Percentiles rank a stretch among this genome's conserved stretches.
Evolutionary conservation across 2,888 invertebrate species (phyloP).

Genomic region (Sturmia bella): DNA sequence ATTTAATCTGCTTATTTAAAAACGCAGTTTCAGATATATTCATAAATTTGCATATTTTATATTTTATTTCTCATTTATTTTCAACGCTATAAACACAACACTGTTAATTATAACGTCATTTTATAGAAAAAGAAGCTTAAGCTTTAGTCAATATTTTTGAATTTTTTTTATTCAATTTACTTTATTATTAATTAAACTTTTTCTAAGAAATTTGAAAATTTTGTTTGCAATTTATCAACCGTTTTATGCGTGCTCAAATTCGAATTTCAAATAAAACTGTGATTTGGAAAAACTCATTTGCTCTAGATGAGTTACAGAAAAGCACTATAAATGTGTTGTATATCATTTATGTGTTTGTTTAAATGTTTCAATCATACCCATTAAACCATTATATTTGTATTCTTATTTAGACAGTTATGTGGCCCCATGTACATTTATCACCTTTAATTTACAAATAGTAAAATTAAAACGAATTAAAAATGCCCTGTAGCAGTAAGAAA

Average conservation of each 20-base stretch:
- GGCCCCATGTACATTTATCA: conserved; percentile 10
- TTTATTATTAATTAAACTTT: conserved; percentile 42
- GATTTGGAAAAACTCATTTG: conserved; percentile 62
- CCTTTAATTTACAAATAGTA: conserved; percentile 5
- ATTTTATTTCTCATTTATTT: not conserved
- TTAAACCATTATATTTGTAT: conserved; percentile 52
- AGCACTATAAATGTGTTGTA: not conserved
- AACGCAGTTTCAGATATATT: conserved; percentile 6
- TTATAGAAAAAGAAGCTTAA: too few species aligned
- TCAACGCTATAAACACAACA: not conserved
- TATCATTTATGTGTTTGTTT: not conserved
- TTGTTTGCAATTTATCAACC: conserved; percentile 50
- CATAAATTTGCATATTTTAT: conserved; percentile 12
- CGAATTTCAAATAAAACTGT: conserved; percentile 67
- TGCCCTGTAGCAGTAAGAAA: conserved; percentile 8
- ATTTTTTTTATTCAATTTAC: conserved; percentile 4
- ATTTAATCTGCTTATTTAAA: not conserved
- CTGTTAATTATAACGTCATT: too few species aligned
- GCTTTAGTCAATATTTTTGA: too few species aligned
- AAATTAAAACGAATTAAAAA: conserved; percentile 28
- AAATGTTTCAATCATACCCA: conserved; percentile 32
- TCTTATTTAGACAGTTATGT: conserved; percentile 5
- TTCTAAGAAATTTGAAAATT: not conserved
- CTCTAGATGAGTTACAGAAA: conserved; percentile 56
- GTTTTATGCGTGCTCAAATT: conserved; percentile 65